Percentiles rank a stretch among this genome's conserved stretches.
phyloP scores from a whole-genome alignment of 2,797 vertebrate species.

The Danio aesculapii region DNA sequence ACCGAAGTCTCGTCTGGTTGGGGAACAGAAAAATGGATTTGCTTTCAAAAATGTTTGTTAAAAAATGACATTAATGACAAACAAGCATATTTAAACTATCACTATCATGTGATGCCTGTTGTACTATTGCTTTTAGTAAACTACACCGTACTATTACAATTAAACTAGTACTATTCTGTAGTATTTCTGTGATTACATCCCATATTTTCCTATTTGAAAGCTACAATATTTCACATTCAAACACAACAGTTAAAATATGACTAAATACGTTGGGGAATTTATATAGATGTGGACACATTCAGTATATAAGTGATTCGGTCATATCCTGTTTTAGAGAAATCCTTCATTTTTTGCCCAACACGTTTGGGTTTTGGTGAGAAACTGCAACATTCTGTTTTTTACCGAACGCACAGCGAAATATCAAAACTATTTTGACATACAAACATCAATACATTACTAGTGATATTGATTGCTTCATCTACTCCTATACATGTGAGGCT shows the following conservation, averaged over 20 bases:
- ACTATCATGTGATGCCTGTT: conserved; percentile 24
- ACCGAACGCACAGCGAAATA: neutral
- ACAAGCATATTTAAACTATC: conserved; percentile 39
- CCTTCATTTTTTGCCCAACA: neutral
- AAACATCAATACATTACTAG: conserved; percentile 30
- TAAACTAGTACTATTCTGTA: conserved; percentile 29
- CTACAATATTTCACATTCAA: conserved; percentile 33
- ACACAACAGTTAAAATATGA: conserved; percentile 45
- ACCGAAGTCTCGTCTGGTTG: conserved; percentile 55
- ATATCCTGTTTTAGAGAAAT: neutral
- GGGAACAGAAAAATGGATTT: conserved; percentile 42
- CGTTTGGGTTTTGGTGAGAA: conserved; percentile 7
- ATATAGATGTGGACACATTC: conserved; percentile 24
- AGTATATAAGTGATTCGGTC: neutral
- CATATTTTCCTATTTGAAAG: conserved; percentile 27
- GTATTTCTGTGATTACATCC: conserved; percentile 37
- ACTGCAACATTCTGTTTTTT: conserved; percentile 18
- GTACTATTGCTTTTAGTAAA: conserved; percentile 39
- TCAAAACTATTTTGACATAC: conserved; percentile 36
- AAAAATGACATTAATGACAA: conserved; percentile 22
- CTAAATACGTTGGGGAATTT: conserved; percentile 11
- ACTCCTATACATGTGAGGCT: neutral
- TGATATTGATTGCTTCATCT: conserved; percentile 19
- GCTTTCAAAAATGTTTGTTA: conserved; percentile 34
- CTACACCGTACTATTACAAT: conserved; percentile 2